Conservation (phyloP, 2,888 invertebrate genomes). For the Ormyrus nitidulus region DNA sequence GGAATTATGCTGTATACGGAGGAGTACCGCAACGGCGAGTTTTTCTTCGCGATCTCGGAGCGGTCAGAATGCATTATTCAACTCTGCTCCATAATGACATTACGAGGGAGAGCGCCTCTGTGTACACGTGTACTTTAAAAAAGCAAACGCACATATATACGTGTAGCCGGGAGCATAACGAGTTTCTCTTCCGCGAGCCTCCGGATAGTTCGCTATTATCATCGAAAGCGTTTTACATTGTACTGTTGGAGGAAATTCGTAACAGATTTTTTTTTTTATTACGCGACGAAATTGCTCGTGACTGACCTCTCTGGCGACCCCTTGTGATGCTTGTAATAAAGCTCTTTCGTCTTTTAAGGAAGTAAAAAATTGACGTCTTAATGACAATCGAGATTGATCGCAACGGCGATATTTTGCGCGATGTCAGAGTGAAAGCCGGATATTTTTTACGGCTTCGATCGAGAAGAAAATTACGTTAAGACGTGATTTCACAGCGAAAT, state of each 20-base stretch:
- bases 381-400: slow-evolving; percentile 8
- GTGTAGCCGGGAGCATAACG: not conserved
- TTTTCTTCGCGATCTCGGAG: not conserved
- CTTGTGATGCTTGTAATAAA: slow-evolving; percentile 2
- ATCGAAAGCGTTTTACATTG: not conserved
- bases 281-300: no score
- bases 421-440: slow-evolving; percentile 20
- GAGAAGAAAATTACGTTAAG: slow-evolving; percentile 7
- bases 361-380: slow-evolving; percentile 16
- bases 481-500: slow-evolving; percentile 19
- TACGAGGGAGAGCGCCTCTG: not conserved
- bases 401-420: slow-evolving; percentile 26
- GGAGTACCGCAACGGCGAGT: no score
- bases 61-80: not conserved
- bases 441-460: not conserved
- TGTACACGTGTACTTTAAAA: no score
- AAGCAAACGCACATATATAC: not conserved
- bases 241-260: slow-evolving; percentile 1
- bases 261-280: no score
- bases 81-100: slow-evolving; percentile 5
- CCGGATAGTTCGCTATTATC: not conserved
- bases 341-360: slow-evolving; percentile 4
- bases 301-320: no score
- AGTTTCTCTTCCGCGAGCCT: slow-evolving; percentile 17
- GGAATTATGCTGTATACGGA: no score